These are phyloP conservation scores for Cisticola juncidis DNA, from an alignment of 2,113 vertebrate species.

Conservation along the genomic window DNA sequence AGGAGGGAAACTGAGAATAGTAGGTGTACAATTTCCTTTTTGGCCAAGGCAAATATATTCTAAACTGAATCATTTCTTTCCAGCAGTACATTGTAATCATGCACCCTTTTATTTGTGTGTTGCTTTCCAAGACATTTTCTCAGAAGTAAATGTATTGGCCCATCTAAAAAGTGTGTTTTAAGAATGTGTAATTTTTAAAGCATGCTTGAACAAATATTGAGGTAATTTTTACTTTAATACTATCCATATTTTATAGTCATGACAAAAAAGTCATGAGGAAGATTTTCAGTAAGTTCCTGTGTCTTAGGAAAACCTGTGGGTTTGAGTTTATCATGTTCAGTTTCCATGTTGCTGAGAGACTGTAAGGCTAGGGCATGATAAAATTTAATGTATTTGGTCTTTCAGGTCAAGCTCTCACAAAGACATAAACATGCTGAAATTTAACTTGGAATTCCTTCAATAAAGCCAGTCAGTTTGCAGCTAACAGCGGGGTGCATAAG, in stretches of 20 bases:
- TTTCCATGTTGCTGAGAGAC: neutral
- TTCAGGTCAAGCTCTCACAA: neutral
- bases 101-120: neutral
- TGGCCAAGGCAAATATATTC: neutral
- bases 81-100: neutral
- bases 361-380: neutral
- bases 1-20: neutral
- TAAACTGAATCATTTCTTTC: neutral
- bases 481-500: neutral
- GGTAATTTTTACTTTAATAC: neutral
- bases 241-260: neutral
- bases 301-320: neutral
- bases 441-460: neutral
- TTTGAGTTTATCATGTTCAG: neutral
- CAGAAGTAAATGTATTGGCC: neutral
- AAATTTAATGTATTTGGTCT: neutral
- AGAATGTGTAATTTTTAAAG: neutral
- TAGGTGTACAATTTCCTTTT: conserved; percentile 48
- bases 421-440: neutral
- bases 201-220: neutral
- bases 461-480: neutral
- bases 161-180: neutral
- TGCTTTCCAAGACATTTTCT: neutral
- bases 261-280: neutral
- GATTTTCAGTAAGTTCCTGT: neutral